Percentiles rank a stretch among this genome's conserved stretches.
These are phyloP conservation scores for Orchesella cincta DNA, from an alignment of 1,140 invertebrate species.

Conservation along the genomic window DNA sequence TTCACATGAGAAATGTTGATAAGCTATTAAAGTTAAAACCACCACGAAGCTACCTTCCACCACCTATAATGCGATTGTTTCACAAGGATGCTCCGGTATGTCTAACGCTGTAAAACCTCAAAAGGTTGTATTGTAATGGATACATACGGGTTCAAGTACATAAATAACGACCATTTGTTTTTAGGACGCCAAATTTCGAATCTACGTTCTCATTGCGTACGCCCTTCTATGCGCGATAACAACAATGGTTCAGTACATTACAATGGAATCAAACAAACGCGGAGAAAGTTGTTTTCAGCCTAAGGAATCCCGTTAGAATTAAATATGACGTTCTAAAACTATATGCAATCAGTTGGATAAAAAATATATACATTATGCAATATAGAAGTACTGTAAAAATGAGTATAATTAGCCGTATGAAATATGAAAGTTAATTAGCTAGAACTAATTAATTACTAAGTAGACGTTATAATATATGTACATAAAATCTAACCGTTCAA, in stretches of 20 bases:
- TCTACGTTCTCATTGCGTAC: background rate
- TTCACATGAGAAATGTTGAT: constrained; percentile 12
- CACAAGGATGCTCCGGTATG: constrained; percentile 34
- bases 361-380: background rate
- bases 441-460: too few species aligned
- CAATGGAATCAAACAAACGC: background rate
- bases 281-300: background rate
- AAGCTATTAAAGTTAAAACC: background rate
- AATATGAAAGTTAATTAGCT: too few species aligned
- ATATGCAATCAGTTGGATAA: background rate
- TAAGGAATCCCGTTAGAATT: background rate
- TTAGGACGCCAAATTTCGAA: constrained; percentile 1
- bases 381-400: background rate
- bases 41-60: constrained; percentile 17
- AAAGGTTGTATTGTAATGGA: background rate
- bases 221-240: background rate
- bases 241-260: background rate
- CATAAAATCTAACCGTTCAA: too few species aligned
- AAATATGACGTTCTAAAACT: background rate
- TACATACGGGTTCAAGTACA: background rate
- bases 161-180: background rate
- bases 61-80: constrained; percentile 29
- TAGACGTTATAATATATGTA: too few species aligned
- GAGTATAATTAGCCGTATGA: background rate
- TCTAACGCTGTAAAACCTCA: background rate